These are phyloP conservation scores for Parazoanthus atlanticus DNA, from an alignment of 92 coral and sea anemone genomes.

Conservation along the genomic window DNA sequence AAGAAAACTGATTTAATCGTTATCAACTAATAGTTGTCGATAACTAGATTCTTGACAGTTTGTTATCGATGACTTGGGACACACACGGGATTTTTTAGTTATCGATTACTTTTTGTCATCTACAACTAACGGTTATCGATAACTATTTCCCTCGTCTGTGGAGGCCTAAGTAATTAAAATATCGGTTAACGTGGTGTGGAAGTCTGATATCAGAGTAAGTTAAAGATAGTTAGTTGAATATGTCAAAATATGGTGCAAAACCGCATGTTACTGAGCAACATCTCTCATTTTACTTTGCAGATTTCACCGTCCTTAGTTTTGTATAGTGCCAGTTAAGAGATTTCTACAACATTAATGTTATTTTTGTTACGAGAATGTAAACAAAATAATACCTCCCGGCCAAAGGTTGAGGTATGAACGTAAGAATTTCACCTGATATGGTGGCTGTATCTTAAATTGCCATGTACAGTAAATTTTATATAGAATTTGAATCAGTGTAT, in stretches of 20 bases:
- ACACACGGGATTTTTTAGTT: too few relatives aligned
- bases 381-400: not conserved
- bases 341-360: constrained; percentile 4
- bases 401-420: not conserved
- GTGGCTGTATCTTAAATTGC: constrained; percentile 30
- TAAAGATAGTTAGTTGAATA: too few relatives aligned
- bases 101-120: too few relatives aligned
- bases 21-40: too few relatives aligned
- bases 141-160: too few relatives aligned
- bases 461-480: constrained; percentile 46
- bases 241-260: not conserved
- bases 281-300: constrained; percentile 54
- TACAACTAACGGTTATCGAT: too few relatives aligned
- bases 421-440: not conserved
- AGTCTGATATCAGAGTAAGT: too few relatives aligned
- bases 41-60: too few relatives aligned
- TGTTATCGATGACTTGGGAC: too few relatives aligned
- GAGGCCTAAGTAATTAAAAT: too few relatives aligned
- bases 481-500: not conserved
- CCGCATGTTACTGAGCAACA: not conserved
- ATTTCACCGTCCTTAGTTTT: constrained; percentile 90
- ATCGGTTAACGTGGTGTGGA: too few relatives aligned
- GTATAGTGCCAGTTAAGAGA: constrained; percentile 32
- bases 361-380: constrained; percentile 45
- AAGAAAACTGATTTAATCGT: too few relatives aligned